Percentiles rank a stretch among this genome's conserved stretches.
These are phyloP conservation scores for Arctopsyche grandis DNA, from an alignment of 1,140 invertebrate species.

Conservation along the genomic window DNA sequence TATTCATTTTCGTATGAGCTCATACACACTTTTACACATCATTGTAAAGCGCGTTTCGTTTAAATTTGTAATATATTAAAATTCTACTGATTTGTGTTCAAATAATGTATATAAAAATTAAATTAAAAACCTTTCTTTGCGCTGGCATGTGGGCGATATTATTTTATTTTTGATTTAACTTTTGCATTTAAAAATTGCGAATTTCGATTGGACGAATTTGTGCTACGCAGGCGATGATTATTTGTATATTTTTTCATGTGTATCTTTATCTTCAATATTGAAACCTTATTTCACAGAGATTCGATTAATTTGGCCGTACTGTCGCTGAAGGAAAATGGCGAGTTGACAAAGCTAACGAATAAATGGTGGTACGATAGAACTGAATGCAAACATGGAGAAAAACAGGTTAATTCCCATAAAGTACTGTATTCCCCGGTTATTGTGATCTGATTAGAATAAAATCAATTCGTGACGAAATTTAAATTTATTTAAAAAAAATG, in stretches of 20 bases:
- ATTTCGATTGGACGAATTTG: no score
- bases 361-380: constrained; percentile 93
- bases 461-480: neutral
- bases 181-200: no score
- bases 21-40: neutral
- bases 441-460: neutral
- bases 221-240: neutral
- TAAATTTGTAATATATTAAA: neutral
- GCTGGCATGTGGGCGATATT: neutral
- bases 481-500: constrained; percentile 13
- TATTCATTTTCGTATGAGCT: neutral
- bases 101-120: neutral
- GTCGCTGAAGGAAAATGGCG: constrained; percentile 91
- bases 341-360: constrained; percentile 88
- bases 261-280: constrained; percentile 21
- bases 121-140: neutral
- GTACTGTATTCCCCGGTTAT: neutral
- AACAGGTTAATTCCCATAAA: constrained; percentile 65
- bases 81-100: neutral
- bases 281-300: constrained; percentile 71
- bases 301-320: constrained; percentile 92
- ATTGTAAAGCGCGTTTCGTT: neutral
- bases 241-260: neutral
- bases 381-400: constrained; percentile 77
- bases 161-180: no score